Conservation (phyloP, 2,797 vertebrate species). For the Falco columbarius region DNA sequence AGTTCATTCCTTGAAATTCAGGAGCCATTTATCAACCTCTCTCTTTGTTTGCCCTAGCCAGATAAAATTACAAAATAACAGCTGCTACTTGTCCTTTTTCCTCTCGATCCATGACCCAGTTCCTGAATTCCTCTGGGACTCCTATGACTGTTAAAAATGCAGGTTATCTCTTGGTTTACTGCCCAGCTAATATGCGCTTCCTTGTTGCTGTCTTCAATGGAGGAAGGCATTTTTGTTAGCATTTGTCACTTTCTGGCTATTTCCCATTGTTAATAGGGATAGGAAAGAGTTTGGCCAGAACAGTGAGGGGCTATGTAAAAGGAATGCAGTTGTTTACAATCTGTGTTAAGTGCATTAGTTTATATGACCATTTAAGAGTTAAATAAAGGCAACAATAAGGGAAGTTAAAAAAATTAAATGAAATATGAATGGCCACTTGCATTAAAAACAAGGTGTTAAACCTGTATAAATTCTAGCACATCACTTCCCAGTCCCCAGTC, state of each 20-base stretch:
- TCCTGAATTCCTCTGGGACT: conserved; percentile 46
- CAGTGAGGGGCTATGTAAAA: neutral
- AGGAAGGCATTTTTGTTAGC: neutral
- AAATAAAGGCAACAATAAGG: neutral
- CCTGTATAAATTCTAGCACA: neutral
- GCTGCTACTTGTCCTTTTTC: conserved; percentile 36
- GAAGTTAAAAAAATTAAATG: neutral
- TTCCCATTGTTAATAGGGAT: conserved; percentile 12
- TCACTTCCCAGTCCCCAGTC: rapidly evolving
- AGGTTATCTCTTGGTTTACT: conserved; percentile 52
- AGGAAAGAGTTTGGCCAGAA: neutral
- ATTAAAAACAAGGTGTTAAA: neutral
- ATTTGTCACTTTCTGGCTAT: conserved; percentile 26
- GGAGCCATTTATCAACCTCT: neutral
- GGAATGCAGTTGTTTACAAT: conserved; percentile 37
- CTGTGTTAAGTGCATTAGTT: conserved; percentile 33
- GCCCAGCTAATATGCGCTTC: conserved; percentile 51
- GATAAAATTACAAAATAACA: conserved; percentile 46
- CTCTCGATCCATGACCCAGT: conserved; percentile 34
- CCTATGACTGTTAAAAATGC: conserved; percentile 31
- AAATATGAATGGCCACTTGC: neutral
- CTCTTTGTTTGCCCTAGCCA: conserved; percentile 25
- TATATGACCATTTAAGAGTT: neutral
- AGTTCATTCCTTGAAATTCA: conserved; percentile 30
- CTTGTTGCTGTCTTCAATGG: neutral